Evolutionary conservation across 92 coral and sea anemone genomes (phyloP).

Genomic region (Zoanthus solanderi): DNA sequence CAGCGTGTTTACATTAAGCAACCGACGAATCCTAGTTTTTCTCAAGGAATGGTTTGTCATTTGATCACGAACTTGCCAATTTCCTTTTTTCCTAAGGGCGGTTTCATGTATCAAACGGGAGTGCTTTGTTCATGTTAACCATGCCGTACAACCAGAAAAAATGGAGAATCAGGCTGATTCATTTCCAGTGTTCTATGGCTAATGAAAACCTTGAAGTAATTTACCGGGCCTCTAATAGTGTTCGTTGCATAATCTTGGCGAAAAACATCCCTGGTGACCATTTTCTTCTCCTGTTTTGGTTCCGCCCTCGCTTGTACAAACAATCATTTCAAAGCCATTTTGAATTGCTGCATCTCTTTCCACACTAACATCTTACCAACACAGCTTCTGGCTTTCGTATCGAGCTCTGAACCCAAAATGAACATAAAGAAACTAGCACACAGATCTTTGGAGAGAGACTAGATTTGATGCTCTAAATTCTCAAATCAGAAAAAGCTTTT

Average conservation of each 20-base stretch:
- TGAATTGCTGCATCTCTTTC: conserved; percentile 37
- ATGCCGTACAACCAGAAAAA: conserved; percentile 61
- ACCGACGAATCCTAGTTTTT: conserved; percentile 46
- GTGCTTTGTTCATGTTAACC: not conserved
- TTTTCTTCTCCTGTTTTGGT: conserved; percentile 66
- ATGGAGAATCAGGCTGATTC: conserved; percentile 63
- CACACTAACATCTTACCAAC: conserved; percentile 46
- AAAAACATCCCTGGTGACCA: conserved; percentile 58
- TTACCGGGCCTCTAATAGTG: conserved; percentile 54
- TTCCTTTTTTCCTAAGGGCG: conserved; percentile 67
- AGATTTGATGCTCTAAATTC: conserved; percentile 46
- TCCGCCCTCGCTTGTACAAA: conserved; percentile 56
- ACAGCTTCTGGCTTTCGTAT: conserved; percentile 60
- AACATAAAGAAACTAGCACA: conserved; percentile 58
- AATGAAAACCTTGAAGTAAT: conserved; percentile 51
- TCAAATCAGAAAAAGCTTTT: not conserved
- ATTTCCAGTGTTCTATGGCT: conserved; percentile 69
- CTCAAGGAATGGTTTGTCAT: conserved; percentile 49
- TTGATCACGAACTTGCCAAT: conserved; percentile 61
- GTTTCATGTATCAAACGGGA: not conserved
- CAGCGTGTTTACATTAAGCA: conserved; percentile 46
- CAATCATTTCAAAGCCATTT: conserved; percentile 49
- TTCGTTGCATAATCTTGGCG: conserved; percentile 63
- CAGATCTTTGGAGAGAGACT: conserved; percentile 58
- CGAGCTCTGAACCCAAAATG: conserved; percentile 64